Evolutionary conservation across 2,888 invertebrate genomes (phyloP).

Genomic region (Tigriopus californicus): DNA sequence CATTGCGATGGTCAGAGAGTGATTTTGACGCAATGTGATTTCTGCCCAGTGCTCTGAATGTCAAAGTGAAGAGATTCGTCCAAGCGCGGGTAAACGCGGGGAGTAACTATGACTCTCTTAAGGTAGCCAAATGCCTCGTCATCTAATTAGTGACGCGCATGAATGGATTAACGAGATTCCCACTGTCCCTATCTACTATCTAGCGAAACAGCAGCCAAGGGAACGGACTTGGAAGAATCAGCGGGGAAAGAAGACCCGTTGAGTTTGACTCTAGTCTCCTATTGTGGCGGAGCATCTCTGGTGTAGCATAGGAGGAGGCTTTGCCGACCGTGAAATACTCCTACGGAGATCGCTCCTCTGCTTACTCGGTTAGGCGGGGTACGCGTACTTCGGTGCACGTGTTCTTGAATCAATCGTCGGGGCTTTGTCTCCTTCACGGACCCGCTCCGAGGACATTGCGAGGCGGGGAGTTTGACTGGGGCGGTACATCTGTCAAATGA

Average conservation of each 20-base stretch:
- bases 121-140: slow-evolving; percentile 39
- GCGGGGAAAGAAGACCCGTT: no score
- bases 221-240: slow-evolving; percentile 45
- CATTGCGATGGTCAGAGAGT: slow-evolving; percentile 39
- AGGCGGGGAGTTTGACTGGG: slow-evolving; percentile 29
- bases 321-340: no score
- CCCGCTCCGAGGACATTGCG: slow-evolving; percentile 8
- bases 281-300: slow-evolving; percentile 18
- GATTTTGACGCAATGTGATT: slow-evolving; percentile 38
- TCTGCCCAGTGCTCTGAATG: slow-evolving; percentile 46
- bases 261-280: no score
- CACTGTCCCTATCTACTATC: slow-evolving; percentile 39
- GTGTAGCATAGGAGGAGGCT: slow-evolving; percentile 5
- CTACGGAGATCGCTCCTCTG: no score
- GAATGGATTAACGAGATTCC: slow-evolving; percentile 39
- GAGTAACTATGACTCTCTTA: slow-evolving; percentile 26
- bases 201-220: slow-evolving; percentile 45
- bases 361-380: neutral
- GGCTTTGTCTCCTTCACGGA: neutral
- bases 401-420: neutral
- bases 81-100: slow-evolving; percentile 43
- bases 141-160: slow-evolving; percentile 42
- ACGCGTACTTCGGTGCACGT: neutral
- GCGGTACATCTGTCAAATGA: slow-evolving; percentile 45
- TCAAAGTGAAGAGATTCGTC: slow-evolving; percentile 46